Conservation (phyloP, 2,113 vertebrate species). For the Chloebia gouldiae region DNA sequence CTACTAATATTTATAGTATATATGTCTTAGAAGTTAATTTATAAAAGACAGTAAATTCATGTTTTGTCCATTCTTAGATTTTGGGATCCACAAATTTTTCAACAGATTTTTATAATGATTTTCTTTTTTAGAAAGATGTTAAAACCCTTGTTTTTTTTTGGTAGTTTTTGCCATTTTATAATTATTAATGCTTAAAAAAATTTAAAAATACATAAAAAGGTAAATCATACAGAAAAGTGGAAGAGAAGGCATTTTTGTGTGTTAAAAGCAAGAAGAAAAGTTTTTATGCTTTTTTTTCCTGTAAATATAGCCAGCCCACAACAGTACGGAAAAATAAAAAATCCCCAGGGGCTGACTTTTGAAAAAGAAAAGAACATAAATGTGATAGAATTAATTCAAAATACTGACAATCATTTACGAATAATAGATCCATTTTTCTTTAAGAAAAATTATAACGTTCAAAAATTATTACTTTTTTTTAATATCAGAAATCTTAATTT, state of each 20-base stretch:
- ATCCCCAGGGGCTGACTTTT: neutral
- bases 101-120: neutral
- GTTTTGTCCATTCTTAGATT: neutral
- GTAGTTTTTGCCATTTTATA: neutral
- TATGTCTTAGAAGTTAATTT: neutral
- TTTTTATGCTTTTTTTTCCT: neutral
- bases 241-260: neutral
- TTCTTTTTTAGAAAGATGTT: neutral
- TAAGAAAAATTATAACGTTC: neutral
- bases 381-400: neutral
- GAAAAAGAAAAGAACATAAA: neutral
- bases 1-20: neutral
- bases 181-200: neutral
- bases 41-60: neutral
- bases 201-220: neutral
- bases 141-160: neutral
- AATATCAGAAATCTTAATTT: neutral
- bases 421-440: neutral
- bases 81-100: neutral
- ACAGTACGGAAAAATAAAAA: neutral
- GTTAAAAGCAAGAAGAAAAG: neutral
- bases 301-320: neutral
- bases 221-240: neutral
- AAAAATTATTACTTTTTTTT: neutral
- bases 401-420: neutral